Evolutionary conservation across 2,797 vertebrate species (phyloP).

Genomic region (Crocidura indochinensis): DNA sequence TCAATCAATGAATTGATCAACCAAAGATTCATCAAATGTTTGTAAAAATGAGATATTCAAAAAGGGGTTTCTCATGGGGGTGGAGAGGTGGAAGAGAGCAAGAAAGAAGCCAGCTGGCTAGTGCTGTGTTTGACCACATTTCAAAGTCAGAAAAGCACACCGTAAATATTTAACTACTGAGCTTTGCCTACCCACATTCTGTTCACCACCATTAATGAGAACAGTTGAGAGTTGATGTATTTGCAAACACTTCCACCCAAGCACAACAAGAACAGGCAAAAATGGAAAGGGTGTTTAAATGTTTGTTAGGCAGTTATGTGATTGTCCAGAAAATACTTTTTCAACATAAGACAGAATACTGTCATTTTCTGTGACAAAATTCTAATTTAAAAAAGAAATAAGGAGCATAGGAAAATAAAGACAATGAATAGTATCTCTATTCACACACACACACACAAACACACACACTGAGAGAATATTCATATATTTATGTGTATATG

Average conservation of each 20-base stretch:
- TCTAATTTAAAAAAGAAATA: conserved; percentile 22
- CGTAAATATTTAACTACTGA: conserved; percentile 33
- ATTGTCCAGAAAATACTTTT: conserved; percentile 43
- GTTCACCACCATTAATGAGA: conserved; percentile 71
- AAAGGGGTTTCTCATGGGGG: too few relatives aligned
- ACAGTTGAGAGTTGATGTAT: conserved; percentile 46
- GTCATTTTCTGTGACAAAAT: neutral
- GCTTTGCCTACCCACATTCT: conserved; percentile 65
- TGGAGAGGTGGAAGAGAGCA: neutral
- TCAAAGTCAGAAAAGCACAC: neutral
- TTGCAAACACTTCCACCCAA: conserved; percentile 77
- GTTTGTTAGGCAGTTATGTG: conserved; percentile 71
- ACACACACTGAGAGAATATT: neutral
- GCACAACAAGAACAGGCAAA: conserved; percentile 62
- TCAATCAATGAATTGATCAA: neutral
- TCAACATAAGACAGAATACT: neutral
- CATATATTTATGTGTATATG: neutral
- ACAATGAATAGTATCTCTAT: neutral
- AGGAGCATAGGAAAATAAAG: neutral
- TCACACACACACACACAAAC: neutral
- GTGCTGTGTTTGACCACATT: neutral
- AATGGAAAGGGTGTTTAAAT: neutral
- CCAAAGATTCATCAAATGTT: neutral
- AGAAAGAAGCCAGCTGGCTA: neutral
- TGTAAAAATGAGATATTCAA: neutral